phyloP scores from a whole-genome alignment of 2,797 vertebrate genomes.

The Diceros bicornis region DNA sequence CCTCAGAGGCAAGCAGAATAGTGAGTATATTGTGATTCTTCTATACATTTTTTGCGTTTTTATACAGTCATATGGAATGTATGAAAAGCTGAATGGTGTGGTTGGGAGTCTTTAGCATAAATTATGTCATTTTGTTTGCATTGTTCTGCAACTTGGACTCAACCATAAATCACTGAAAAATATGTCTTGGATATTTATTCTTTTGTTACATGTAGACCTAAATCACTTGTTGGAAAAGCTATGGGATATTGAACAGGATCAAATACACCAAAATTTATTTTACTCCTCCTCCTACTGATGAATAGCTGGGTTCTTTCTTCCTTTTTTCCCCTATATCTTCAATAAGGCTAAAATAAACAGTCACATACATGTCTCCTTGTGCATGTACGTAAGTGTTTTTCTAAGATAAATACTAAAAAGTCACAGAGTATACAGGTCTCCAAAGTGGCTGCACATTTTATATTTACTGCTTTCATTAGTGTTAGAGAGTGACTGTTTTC shows the following conservation, averaged over 20 bases:
- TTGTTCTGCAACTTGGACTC: neutral
- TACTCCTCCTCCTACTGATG: neutral
- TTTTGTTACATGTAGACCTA: neutral
- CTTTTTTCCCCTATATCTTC: neutral
- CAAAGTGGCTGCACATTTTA: neutral
- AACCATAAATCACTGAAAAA: neutral
- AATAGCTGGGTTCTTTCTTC: neutral
- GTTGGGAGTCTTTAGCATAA: neutral
- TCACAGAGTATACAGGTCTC: neutral
- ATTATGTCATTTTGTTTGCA: neutral
- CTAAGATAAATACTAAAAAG: neutral
- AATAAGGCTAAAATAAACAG: neutral
- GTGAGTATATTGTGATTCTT: neutral
- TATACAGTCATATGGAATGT: neutral
- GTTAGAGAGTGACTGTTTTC: neutral
- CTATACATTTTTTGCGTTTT: neutral
- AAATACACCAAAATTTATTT: neutral
- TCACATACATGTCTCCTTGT: neutral
- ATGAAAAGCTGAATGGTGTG: neutral
- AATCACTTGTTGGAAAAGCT: neutral
- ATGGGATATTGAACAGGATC: neutral
- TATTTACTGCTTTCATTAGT: neutral
- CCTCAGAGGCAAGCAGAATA: neutral
- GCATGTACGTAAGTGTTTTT: neutral
- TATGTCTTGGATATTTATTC: neutral